Base-by-base conservation (phyloP, 2,113 vertebrate species). In the Nothoprocta pentlandii region DNA sequence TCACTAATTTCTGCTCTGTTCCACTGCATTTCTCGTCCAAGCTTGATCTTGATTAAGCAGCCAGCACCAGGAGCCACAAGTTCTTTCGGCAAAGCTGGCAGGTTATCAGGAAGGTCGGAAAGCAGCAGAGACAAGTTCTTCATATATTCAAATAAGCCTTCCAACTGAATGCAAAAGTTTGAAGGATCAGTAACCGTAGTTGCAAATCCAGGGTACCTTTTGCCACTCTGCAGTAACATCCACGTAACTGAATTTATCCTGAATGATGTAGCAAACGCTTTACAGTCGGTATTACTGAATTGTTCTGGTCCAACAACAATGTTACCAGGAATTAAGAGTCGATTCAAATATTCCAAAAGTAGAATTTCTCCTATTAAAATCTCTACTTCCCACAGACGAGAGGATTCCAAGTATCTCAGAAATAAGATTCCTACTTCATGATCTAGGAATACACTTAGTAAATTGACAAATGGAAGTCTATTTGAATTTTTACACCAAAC, bases 141-240 rank as follows among this genome's bases (percentile, higher is more conserved):
- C 97, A 98, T 97, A 71, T 85, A 66, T 7, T 97, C 91, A 92
- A 98, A 96, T 28, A 95, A 96, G 61, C 98, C 91, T 66, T 98
- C 97, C 64, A 98, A 96, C 66, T 98, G 96, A 59, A 99, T 39
- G 10, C 70, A 97, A 85, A 99, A 99, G n/a, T 98, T 91, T 2
- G 94, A 98, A 42, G 99, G 99, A 71, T 98, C 98, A 26, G 86
- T 96, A 85, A 98, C 92, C 36, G 96, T 95, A 56, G 97, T 97
- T 34, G 97, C 97, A 92, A 98, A 98, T 8, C 98, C 98, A 34
- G 28, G 59, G 80, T 98, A 98, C 0, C 17, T 93, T 22, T 79
- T 84, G 78, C 97, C 95, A 14, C 76, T 92, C n/a, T 96, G 88
- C 41, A 99, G 69, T 8, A 96, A 89, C 12, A 49, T 83, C 87